Base-by-base conservation (phyloP, 1,140 invertebrate species). In the Drosophila lini region DNA sequence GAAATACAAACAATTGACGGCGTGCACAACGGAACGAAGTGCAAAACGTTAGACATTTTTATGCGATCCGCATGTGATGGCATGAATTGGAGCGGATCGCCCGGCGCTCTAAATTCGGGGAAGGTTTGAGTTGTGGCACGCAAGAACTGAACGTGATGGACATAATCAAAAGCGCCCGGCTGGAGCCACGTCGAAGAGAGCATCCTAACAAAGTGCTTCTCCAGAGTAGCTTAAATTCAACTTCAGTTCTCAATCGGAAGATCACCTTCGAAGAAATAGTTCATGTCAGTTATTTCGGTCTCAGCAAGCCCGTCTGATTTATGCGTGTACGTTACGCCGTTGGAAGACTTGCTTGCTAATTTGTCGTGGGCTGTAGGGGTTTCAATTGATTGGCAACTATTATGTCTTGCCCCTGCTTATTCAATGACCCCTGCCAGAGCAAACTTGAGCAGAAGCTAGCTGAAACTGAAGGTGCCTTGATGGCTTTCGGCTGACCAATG, bases 371-470 rank as follows among this genome's bases (percentile, higher is more conserved):
- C 65, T 56, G 76, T 52, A 45, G 60, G 48, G 63, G 53, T 44
- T 55, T 64, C 48, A 58, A 78, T 67, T 58, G 64, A 83, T 83
- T 83, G 81, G 65, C 70, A 64, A 73, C 63, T 75, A 69, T 82
- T 79, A 78, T 75, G 70, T 52, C 61, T 60, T 45, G 53, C 40
- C 41, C 32, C 50, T 48, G 50, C 44, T 68, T 77, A 38, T 44
- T 62, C 65, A 71, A 59, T 76, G 68, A 75, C 60, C 80, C 81
- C 62, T 62, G 50, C 28, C 42, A 41, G n/a, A 61, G 48, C 15
- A 25, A 34, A 34, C 41, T 16, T 50, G 45, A 41, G 48, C 45
- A 69, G 31, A 47, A 44, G 42, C 22, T 34, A n/a, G 50, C 36
- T 47, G 19, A 58, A 42, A 40, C 60, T 73, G 77, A 84, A 84